Evolutionary conservation across 2,113 vertebrate genomes (phyloP), one percentile per base, ranked within the genome.

Genomic region (Lynx canadensis): DNA sequence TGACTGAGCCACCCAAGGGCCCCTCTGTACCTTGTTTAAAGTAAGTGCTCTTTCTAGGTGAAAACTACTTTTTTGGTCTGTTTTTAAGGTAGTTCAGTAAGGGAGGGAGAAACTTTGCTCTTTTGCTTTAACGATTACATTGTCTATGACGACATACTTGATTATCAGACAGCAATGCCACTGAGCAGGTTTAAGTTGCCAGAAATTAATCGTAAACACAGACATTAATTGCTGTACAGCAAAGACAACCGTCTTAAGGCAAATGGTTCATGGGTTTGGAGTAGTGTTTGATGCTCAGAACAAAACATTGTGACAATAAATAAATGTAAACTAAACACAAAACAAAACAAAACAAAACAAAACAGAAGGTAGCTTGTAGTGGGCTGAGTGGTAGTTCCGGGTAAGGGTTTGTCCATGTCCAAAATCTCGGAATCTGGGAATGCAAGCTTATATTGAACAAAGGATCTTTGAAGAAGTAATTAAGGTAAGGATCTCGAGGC

Each of bases 281-380:
- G 98, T 97, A 97, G 96, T 97, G 98, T 98, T 98, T 96, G 96
- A 97, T 99, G 98, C 98, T 98, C 52, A 38, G 96, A 98, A 97
- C 95, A 98, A 98, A 91, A 78, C 87, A 95, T 97, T 98, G 96
- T 74, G 96, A 98, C 91, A 98, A 98, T 98, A 98, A 98, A 98
- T 82, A 96, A 98, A 97, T 57, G 55, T 94, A 85, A 98, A 97
- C 79, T 83, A 10, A 45, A 45, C 45, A 45, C 45, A 27, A 82
- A 38, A 38, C 55, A 82, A 60, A 38, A 38, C 55, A 82, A 60
- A 38, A 38, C 55, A 82, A 60, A n/a, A 52, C 79, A 91, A 36
- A 38, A 55, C 73, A 52, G 63, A 76, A 45, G 7, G 88, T 57
- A 65, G 33, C 31, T 33, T 23, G 4, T 69, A 29, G 60, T 69